Percentiles rank a stretch among this genome's conserved stretches.
phyloP scores from a whole-genome alignment of 2,888 invertebrate species.

The Macaria notata region DNA sequence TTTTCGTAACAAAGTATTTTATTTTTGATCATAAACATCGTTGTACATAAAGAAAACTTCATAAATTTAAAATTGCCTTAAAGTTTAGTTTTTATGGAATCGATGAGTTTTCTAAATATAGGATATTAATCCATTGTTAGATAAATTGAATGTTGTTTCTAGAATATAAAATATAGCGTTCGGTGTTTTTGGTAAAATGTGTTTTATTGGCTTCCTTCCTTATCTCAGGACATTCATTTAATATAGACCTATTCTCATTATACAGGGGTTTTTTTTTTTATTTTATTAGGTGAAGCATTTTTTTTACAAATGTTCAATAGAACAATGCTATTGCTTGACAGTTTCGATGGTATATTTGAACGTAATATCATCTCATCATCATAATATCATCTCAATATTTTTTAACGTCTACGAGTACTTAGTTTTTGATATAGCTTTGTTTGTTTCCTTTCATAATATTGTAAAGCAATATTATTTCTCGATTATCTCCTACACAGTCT shows the following conservation, averaged over 20 bases:
- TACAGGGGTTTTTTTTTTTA: too few species aligned
- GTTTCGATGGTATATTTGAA: too few species aligned
- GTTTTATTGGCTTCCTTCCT: slow-evolving; percentile 45
- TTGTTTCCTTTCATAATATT: too few species aligned
- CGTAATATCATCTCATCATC: too few species aligned
- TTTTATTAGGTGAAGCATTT: too few species aligned
- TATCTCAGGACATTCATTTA: too few species aligned
- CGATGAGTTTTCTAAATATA: slow-evolving; percentile 37
- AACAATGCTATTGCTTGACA: too few species aligned
- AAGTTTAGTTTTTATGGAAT: slow-evolving; percentile 35
- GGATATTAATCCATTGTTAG: slow-evolving; percentile 51
- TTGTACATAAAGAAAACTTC: slow-evolving; percentile 5
- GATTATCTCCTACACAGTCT: neutral
- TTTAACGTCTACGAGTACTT: too few species aligned
- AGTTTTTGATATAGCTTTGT: too few species aligned
- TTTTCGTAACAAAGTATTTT: slow-evolving; percentile 9
- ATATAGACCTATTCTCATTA: too few species aligned
- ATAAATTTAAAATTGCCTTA: slow-evolving; percentile 39
- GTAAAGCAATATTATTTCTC: neutral
- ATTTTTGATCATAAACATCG: slow-evolving; percentile 4
- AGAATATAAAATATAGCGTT: slow-evolving; percentile 76
- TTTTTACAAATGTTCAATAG: too few species aligned
- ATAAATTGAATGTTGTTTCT: slow-evolving; percentile 76
- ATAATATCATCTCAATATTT: too few species aligned
- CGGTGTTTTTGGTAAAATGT: slow-evolving; percentile 65